A percentile compares a stretch with the other conserved stretches of the same genome.
These are phyloP conservation scores for Lepidothrix coronata DNA, from an alignment of 2,113 vertebrate species.

Conservation along the genomic window DNA sequence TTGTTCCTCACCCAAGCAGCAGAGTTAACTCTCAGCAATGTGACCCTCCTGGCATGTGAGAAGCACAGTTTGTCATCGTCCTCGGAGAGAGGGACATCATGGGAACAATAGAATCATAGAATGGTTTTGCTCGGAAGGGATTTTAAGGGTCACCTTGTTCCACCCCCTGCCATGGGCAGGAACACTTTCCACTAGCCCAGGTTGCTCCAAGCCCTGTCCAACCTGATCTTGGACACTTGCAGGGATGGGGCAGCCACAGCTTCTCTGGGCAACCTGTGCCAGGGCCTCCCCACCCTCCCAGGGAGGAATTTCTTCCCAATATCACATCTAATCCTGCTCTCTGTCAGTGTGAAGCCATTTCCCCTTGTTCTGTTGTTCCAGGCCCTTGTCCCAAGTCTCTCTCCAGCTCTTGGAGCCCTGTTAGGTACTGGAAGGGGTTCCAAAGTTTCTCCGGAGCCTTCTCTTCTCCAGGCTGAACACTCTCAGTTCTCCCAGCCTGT, in stretches of 20 bases:
- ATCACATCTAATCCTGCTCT: background rate
- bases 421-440: background rate
- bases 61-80: background rate
- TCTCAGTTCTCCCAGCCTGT: background rate
- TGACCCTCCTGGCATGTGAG: background rate
- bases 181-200: background rate
- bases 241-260: background rate
- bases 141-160: background rate
- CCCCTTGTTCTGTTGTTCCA: background rate
- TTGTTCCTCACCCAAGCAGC: background rate
- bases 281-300: background rate
- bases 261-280: background rate
- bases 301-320: background rate
- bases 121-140: background rate
- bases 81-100: rapidly evolving
- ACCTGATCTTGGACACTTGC: rapidly evolving
- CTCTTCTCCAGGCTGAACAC: background rate
- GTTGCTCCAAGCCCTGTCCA: rapidly evolving
- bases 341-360: background rate
- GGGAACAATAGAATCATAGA: background rate
- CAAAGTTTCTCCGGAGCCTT: background rate
- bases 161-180: background rate
- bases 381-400: background rate
- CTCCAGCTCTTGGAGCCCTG: background rate
- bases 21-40: background rate